These are phyloP conservation scores for Pelmatolapia mariae DNA, from an alignment of 2,113 vertebrate genomes.

Conservation along the genomic window DNA sequence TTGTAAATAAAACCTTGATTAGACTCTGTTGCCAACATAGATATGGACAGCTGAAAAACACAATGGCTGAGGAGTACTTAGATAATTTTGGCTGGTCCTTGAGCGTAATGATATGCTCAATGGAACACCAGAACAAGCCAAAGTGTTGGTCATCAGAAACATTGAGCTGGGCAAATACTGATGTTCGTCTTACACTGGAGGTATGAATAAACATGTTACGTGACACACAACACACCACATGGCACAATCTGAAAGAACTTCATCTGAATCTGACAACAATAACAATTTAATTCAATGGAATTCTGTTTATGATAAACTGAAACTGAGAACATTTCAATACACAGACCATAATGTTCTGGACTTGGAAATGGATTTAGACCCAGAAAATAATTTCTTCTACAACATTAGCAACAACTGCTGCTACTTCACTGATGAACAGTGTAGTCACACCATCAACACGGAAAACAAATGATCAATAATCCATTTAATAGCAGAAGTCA, in stretches of 20 bases:
- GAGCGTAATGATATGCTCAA: neutral
- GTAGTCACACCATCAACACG: neutral
- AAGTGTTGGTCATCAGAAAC: neutral
- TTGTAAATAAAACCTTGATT: neutral
- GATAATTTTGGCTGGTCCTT: neutral
- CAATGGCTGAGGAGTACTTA: fast-evolving
- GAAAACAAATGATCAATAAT: neutral
- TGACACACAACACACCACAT: neutral
- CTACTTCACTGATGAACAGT: neutral
- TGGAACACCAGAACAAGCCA: neutral
- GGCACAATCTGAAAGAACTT: fast-evolving
- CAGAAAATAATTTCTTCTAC: neutral
- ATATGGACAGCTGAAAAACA: fast-evolving
- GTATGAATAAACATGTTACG: neutral
- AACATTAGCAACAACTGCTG: neutral
- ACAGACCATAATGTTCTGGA: neutral
- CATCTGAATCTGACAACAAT: neutral
- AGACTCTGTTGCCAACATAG: neutral
- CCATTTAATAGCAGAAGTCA: neutral
- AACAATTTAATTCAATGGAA: neutral
- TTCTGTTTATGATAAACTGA: neutral
- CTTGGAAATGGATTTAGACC: fast-evolving
- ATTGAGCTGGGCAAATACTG: neutral
- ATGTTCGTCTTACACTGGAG: neutral
- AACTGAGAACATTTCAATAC: too few relatives aligned